Evolutionary conservation across 2,888 invertebrate genomes (phyloP).

Genomic region (Koerneria pararmatus): DNA sequence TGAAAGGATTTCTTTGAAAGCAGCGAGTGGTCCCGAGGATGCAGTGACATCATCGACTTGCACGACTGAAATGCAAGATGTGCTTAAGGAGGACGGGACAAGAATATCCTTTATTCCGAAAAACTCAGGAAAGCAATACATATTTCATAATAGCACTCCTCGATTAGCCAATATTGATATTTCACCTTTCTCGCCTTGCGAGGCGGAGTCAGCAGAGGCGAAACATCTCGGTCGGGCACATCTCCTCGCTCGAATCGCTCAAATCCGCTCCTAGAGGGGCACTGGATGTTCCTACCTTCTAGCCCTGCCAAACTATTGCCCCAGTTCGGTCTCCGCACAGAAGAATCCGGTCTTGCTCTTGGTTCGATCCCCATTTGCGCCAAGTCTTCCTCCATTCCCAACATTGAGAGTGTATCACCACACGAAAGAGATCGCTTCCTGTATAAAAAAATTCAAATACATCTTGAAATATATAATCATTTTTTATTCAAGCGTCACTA

Average conservation of each 20-base stretch:
- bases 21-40: conserved; percentile 22
- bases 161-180: too few relatives aligned
- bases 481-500: too few relatives aligned
- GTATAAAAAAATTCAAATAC: too few relatives aligned
- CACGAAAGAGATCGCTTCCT: conserved; percentile 41
- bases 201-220: conserved; percentile 22
- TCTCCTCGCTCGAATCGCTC: too few relatives aligned
- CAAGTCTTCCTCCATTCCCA: conserved; percentile 20
- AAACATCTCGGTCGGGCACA: conserved; percentile 21
- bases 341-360: not conserved
- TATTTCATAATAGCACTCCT: too few relatives aligned
- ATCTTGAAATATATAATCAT: too few relatives aligned
- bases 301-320: too few relatives aligned
- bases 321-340: not conserved
- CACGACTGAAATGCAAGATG: conserved; percentile 31
- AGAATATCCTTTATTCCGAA: too few relatives aligned
- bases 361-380: not conserved
- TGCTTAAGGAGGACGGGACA: too few relatives aligned
- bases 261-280: too few relatives aligned
- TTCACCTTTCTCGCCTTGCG: conserved; percentile 13
- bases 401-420: conserved; percentile 21
- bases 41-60: conserved; percentile 29
- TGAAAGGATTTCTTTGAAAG: conserved; percentile 35
- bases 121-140: too few relatives aligned
- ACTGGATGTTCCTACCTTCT: too few relatives aligned